Conservation (phyloP, 2,797 vertebrate species). For the Fundulus diaphanus region DNA sequence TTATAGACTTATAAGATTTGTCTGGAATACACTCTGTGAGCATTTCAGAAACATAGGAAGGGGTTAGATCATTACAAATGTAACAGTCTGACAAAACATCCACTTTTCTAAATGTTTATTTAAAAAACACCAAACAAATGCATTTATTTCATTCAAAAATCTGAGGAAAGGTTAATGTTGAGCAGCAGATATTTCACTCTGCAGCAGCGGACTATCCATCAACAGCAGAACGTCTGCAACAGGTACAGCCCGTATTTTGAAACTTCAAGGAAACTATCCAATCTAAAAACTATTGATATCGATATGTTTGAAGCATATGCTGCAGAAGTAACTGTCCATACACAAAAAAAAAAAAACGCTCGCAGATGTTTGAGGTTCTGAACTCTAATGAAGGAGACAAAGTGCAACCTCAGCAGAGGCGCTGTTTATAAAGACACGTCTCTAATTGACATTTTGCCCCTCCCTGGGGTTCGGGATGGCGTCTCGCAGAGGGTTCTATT, state of each 20-base stretch:
- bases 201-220: background rate
- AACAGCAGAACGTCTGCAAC: background rate
- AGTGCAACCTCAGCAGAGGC: slow-evolving; percentile 7
- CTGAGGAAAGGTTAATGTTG: too few species aligned
- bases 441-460: slow-evolving; percentile 51
- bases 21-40: too few species aligned
- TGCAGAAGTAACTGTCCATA: background rate
- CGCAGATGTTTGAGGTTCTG: background rate
- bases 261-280: background rate
- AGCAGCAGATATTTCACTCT: background rate
- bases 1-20: too few species aligned
- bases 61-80: too few species aligned
- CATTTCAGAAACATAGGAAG: too few species aligned
- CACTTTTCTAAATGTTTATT: too few species aligned
- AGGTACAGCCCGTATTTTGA: background rate
- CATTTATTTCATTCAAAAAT: too few species aligned
- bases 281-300: background rate
- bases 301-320: background rate
- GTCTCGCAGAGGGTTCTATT: slow-evolving; percentile 35
- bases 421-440: slow-evolving; percentile 52
- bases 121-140: too few species aligned
- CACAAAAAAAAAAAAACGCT: background rate
- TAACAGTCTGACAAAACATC: too few species aligned
- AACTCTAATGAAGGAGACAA: background rate
- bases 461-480: slow-evolving; percentile 21